phyloP scores from a whole-genome alignment of 2,113 vertebrate genomes.

The Calyptomena viridis region DNA sequence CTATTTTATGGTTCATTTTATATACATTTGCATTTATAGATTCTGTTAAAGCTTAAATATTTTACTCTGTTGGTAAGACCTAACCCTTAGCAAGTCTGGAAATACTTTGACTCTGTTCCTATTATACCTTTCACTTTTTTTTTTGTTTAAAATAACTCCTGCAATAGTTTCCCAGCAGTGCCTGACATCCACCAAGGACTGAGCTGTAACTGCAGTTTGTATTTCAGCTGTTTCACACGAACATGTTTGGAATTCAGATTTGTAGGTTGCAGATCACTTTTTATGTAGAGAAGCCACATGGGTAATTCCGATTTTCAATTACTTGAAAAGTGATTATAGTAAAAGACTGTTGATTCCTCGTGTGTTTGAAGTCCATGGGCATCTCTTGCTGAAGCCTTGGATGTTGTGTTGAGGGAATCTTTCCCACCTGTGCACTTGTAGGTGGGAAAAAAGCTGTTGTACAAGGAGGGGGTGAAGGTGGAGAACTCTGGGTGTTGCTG shows the following conservation, averaged over 20 bases:
- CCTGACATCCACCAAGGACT: not conserved
- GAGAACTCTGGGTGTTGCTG: not conserved
- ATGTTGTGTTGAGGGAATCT: not conserved
- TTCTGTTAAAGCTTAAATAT: not conserved
- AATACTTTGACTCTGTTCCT: not conserved
- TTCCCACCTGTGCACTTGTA: not conserved
- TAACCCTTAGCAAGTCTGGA: not conserved
- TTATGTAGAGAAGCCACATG: not conserved
- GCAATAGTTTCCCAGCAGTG: not conserved
- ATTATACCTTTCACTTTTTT: not conserved
- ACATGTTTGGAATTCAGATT: conserved; percentile 33
- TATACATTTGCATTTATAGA: not conserved
- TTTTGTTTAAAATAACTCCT: not conserved
- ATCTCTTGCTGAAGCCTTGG: not conserved
- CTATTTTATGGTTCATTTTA: not conserved
- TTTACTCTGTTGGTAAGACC: not conserved
- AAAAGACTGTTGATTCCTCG: not conserved
- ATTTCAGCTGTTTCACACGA: not conserved
- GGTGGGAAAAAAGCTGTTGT: not conserved
- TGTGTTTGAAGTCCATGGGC: not conserved
- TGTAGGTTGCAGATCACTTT: not conserved
- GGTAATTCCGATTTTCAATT: conserved; percentile 38
- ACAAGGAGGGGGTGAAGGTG: not conserved
- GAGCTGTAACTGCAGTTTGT: not conserved
- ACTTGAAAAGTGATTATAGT: not conserved